These are phyloP conservation scores for Nerophis lumbriciformis DNA, from an alignment of 2,113 vertebrate genomes.

Conservation along the genomic window DNA sequence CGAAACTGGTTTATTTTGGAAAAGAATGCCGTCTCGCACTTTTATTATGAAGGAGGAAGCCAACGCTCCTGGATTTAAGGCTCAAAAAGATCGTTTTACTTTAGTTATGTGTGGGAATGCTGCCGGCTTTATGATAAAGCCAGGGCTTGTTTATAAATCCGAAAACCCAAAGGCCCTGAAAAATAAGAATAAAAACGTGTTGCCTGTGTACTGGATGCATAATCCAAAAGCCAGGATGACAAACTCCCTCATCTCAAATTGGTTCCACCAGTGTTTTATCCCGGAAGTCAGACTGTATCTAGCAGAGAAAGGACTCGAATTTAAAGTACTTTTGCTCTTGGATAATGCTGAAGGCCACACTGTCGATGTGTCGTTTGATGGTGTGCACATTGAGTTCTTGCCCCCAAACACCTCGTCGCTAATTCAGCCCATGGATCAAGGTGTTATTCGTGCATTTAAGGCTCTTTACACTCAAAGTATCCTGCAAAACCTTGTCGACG, in stretches of 20 bases:
- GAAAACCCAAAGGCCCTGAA: not conserved
- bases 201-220: not conserved
- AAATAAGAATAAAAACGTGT: not conserved
- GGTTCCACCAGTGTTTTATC: not conserved
- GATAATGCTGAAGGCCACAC: not conserved
- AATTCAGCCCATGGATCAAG: not conserved
- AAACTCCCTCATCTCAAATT: not conserved
- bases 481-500: not conserved
- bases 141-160: not conserved
- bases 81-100: not conserved
- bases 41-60: conserved; percentile 1
- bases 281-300: not conserved
- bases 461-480: not conserved
- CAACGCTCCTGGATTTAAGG: conserved; percentile 4
- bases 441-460: not conserved
- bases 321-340: not conserved
- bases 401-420: not conserved
- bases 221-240: not conserved
- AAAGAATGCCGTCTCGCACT: conserved; percentile 5
- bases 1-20: conserved; percentile 11
- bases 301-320: not conserved
- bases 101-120: conserved; percentile 1
- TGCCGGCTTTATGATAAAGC: not conserved
- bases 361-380: not conserved
- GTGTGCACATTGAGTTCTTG: not conserved